Conservation (phyloP, 1,140 invertebrate species). For the Drosophila arizonae region DNA sequence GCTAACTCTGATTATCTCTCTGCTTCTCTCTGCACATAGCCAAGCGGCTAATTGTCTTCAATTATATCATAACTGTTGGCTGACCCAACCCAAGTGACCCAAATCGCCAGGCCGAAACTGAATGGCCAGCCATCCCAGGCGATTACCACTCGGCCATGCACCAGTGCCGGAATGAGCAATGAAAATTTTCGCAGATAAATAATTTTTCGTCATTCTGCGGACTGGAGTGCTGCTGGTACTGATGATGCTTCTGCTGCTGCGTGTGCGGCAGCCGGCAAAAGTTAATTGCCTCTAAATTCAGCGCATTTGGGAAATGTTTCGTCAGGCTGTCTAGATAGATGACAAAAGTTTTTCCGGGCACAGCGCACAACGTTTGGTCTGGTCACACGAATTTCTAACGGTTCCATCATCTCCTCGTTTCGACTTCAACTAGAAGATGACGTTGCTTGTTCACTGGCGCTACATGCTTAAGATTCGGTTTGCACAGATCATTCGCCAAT, state of each 20-base stretch:
- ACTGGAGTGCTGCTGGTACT: slow-evolving; percentile 24
- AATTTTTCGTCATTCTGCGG: slow-evolving; percentile 60
- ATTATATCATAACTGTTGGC: slow-evolving; percentile 79
- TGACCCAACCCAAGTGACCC: slow-evolving; percentile 73
- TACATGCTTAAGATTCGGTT: slow-evolving; percentile 33
- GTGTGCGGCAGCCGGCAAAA: slow-evolving; percentile 50
- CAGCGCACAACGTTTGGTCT: slow-evolving; percentile 20
- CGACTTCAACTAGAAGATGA: slow-evolving; percentile 72
- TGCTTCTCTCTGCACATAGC: slow-evolving; percentile 31
- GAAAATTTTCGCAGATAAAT: slow-evolving; percentile 43
- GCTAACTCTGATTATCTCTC: slow-evolving; percentile 34
- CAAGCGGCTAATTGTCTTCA: slow-evolving; percentile 67
- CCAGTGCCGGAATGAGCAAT: slow-evolving; percentile 30
- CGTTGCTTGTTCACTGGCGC: slow-evolving; percentile 43
- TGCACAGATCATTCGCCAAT: slow-evolving; percentile 27
- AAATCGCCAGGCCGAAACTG: slow-evolving; percentile 55
- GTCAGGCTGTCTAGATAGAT: slow-evolving; percentile 52
- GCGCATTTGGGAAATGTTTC: slow-evolving; percentile 74
- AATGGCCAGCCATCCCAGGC: slow-evolving; percentile 47
- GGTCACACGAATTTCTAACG: slow-evolving; percentile 76
- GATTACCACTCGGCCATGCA: slow-evolving; percentile 18
- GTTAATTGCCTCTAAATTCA: slow-evolving; percentile 74
- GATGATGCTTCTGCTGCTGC: slow-evolving; percentile 3
- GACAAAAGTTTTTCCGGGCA: slow-evolving; percentile 48
- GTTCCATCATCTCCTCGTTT: slow-evolving; percentile 50